Percentiles rank a stretch among this genome's conserved stretches.
Evolutionary conservation across 2,888 invertebrate genomes (phyloP).

Genomic region (Campoplex capitator): DNA sequence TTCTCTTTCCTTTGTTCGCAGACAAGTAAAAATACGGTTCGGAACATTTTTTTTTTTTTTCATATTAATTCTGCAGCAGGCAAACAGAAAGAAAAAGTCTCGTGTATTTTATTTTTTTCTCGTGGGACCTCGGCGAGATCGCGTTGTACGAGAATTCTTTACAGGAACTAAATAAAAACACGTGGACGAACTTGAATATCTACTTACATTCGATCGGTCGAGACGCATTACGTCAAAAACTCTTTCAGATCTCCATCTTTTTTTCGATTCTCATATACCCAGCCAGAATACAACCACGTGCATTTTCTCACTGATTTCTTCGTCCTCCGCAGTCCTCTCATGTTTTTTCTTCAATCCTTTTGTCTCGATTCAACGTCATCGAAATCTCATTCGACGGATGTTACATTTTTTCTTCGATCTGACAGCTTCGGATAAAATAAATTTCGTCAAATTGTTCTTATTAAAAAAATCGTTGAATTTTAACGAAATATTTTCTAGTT

Average conservation of each 20-base stretch:
- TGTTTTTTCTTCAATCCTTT: not conserved
- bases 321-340: not conserved
- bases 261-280: constrained; percentile 15
- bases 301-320: constrained; percentile 1
- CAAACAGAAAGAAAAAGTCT: not conserved
- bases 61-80: not conserved
- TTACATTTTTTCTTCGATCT: not conserved
- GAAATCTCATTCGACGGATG: not conserved
- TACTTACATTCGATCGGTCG: not conserved
- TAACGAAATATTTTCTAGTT: not conserved
- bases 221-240: constrained; percentile 26
- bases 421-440: not conserved
- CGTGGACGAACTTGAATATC: constrained; percentile 15
- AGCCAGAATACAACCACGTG: not conserved
- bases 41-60: not conserved
- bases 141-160: constrained; percentile 20
- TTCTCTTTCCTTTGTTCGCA: not conserved
- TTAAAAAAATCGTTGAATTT: not conserved
- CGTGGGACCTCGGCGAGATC: constrained; percentile 8
- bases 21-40: not conserved
- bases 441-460: too few relatives aligned
- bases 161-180: constrained; percentile 21
- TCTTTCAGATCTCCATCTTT: not conserved
- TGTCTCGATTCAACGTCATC: not conserved
- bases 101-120: not conserved